Percentiles rank a stretch among this genome's conserved stretches.
These are phyloP conservation scores for Pseudomyrmex cubaensis DNA, from an alignment of 1,140 invertebrate genomes.

Conservation along the genomic window DNA sequence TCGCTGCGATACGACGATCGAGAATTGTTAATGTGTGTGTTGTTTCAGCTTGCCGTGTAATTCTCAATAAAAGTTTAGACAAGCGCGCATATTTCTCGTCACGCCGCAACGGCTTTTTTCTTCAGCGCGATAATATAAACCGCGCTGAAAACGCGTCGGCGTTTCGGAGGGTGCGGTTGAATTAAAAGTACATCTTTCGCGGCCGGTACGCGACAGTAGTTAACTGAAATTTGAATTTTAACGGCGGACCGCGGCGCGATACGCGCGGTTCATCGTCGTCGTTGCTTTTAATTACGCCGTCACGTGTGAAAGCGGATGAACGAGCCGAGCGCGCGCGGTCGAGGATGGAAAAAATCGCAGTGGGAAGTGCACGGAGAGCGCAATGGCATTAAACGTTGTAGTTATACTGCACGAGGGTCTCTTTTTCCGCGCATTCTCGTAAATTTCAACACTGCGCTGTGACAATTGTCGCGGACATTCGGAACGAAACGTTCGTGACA, in stretches of 20 bases:
- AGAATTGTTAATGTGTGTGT: not conserved
- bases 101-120: not conserved
- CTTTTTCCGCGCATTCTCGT: not conserved
- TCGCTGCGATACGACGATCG: too few species aligned
- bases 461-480: conserved; percentile 17
- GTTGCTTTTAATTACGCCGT: conserved; percentile 50
- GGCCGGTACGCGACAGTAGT: conserved; percentile 10
- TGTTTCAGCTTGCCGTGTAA: not conserved
- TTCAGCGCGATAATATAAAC: conserved; percentile 1
- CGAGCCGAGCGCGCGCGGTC: not conserved
- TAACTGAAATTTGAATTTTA: conserved; percentile 58
- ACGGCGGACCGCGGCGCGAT: conserved; percentile 12
- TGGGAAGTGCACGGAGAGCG: not conserved
- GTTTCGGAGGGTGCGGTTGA: not conserved
- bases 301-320: conserved; percentile 19
- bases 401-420: not conserved
- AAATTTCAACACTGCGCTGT: not conserved
- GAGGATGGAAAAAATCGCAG: conserved; percentile 1
- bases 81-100: not conserved
- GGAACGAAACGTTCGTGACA: not conserved
- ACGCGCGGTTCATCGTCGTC: conserved; percentile 31
- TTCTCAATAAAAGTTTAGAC: conserved; percentile 5
- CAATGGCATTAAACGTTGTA: not conserved
- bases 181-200: conserved; percentile 41
- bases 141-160: not conserved